Conservation (phyloP, 2,888 invertebrate genomes). For the Amphipoea oculea region DNA sequence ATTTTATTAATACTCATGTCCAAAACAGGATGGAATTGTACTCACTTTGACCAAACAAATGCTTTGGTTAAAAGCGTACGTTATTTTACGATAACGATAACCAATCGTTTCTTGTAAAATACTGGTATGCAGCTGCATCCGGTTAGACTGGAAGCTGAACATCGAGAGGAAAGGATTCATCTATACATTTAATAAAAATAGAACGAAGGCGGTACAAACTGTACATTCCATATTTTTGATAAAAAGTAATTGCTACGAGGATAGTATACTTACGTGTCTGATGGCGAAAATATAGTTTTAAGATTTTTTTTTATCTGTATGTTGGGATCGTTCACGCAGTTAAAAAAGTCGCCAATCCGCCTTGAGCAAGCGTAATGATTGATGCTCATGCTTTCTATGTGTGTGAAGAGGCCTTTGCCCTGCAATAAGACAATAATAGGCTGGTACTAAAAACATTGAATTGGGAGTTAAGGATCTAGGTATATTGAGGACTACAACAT, state of each 20-base stretch:
- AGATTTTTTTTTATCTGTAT: no score
- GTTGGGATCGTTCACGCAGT: no score
- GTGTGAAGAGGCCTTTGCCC: background rate
- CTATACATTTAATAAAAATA: no score
- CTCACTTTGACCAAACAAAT: slow-evolving; percentile 13
- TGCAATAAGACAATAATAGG: background rate
- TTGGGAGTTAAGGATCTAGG: no score
- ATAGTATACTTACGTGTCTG: no score
- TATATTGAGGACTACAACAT: background rate
- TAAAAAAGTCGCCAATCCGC: background rate
- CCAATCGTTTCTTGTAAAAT: no score
- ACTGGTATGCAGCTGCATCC: no score
- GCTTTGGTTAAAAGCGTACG: slow-evolving; percentile 7
- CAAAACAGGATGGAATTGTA: background rate
- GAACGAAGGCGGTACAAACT: no score
- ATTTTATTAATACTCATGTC: background rate
- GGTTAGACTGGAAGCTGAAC: background rate
- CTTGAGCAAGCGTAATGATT: background rate
- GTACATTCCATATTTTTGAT: no score
- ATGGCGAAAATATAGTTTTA: no score
- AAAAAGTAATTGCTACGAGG: no score
- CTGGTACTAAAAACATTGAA: background rate
- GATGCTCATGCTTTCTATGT: background rate
- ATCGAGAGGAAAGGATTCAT: background rate
- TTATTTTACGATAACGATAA: no score